phyloP scores from a whole-genome alignment of 2,113 vertebrate genomes.

The Phycodurus eques region DNA sequence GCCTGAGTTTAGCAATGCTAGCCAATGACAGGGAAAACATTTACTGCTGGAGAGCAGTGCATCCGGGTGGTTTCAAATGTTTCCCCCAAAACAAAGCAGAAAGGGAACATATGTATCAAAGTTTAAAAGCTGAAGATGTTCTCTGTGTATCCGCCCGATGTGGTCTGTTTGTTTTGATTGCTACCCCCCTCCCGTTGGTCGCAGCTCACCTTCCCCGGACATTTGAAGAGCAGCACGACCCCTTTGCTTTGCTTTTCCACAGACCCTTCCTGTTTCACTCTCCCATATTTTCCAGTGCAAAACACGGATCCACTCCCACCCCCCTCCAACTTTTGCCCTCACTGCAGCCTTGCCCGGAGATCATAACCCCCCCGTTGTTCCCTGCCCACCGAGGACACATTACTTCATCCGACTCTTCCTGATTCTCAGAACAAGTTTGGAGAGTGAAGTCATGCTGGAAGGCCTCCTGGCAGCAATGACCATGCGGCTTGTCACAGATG shows the following conservation, averaged over 20 bases:
- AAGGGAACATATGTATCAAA: constrained; percentile 42
- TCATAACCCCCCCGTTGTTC: constrained; percentile 9
- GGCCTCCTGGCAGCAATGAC: constrained; percentile 19
- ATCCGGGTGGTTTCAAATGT: constrained; percentile 11
- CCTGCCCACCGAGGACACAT: constrained; percentile 40
- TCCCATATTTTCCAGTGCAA: constrained; percentile 65
- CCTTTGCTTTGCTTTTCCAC: constrained; percentile 43
- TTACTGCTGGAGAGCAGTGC: not conserved
- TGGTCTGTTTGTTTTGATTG: constrained; percentile 65
- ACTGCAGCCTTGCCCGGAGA: not conserved
- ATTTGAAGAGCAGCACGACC: constrained; percentile 35
- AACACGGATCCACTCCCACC: constrained; percentile 24
- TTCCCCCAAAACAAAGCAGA: constrained; percentile 35
- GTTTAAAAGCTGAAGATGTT: constrained; percentile 50
- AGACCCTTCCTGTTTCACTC: constrained; percentile 68
- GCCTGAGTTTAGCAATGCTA: not conserved
- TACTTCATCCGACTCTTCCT: constrained; percentile 53
- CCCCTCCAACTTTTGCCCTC: constrained; percentile 48
- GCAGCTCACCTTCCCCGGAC: constrained; percentile 32
- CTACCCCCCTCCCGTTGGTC: constrained; percentile 55
- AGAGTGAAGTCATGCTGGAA: constrained; percentile 13
- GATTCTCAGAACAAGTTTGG: constrained; percentile 41
- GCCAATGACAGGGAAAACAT: not conserved
- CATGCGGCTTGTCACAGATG: not conserved
- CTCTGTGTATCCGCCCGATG: constrained; percentile 39